These are phyloP conservation scores for Hyles euphorbiae DNA, from an alignment of 1,140 invertebrate genomes.

Conservation along the genomic window DNA sequence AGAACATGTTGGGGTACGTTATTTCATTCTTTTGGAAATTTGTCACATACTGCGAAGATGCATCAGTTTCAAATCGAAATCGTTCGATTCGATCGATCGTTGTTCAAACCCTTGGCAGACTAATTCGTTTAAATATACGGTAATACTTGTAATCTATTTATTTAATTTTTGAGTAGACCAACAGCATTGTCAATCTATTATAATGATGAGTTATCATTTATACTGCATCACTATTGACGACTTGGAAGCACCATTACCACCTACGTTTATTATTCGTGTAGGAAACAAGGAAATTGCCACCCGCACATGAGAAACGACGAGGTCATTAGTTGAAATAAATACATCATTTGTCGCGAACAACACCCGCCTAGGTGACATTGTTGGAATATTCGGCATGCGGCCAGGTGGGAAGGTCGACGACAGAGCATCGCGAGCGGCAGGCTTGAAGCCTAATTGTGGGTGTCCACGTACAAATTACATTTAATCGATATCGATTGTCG, in stretches of 20 bases:
- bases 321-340: slow-evolving; percentile 9
- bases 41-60: too few species aligned
- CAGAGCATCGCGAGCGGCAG: slow-evolving; percentile 4
- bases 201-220: neutral
- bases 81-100: too few species aligned
- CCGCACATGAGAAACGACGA: neutral
- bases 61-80: too few species aligned
- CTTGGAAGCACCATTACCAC: neutral
- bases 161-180: too few species aligned
- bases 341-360: slow-evolving; percentile 12
- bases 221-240: slow-evolving; percentile 1
- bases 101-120: too few species aligned
- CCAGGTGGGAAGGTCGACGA: slow-evolving; percentile 23
- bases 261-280: slow-evolving; percentile 11
- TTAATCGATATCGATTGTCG: neutral
- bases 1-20: too few species aligned
- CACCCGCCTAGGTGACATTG: slow-evolving; percentile 17
- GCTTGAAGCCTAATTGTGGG: slow-evolving; percentile 2
- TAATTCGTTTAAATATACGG: too few species aligned
- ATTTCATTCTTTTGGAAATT: too few species aligned
- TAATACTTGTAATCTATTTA: too few species aligned
- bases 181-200: too few species aligned
- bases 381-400: slow-evolving; percentile 11
- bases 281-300: slow-evolving; percentile 23
- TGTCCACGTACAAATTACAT: neutral